Evolutionary conservation across 2,797 vertebrate genomes (phyloP), one percentile per base, ranked within the genome.

Genomic region (Petrocephalus schoutedeni): DNA sequence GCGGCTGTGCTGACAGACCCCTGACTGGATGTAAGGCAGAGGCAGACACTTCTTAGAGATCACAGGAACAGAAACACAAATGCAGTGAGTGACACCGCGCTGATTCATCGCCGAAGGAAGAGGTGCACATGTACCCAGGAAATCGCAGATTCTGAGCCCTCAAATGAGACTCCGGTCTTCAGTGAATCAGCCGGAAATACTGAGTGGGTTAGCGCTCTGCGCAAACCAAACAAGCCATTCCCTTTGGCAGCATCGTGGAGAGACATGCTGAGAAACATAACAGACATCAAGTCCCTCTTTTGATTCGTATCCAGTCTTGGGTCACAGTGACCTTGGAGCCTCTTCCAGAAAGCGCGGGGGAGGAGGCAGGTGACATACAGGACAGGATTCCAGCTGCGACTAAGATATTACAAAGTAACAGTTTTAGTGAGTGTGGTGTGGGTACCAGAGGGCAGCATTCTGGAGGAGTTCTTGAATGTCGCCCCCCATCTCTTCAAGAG

Each of bases 401-500:
- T 10, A 2, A 9, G 32, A 21, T 82, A 82, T 51, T 45, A 21
- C 45, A 51, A 16, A 10, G 5, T 53, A 0, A 10, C 45, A n/a
- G 1, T 82, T 49, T 49, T 12, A 23, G 45, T 6, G 14, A 21
- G 45, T 8, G 6, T n/a, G 45, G 16, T 23, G 19, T 51, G 19
- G 21, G 45, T 51, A 64, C 7, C 21, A n/a, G 49, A 36, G 9
- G 45, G 28, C 32, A 59, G 77, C 0, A 8, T 64, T 45, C 45
- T 57, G 57, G 23, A 54, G 61, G 36, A 41, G 56, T 41, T 16
- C 57, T 49, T 28, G 16, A 83, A n/a, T 77, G 19, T 21, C 67
- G 9, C 61, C 82, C 8, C 71, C 88, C 45, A 28, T n/a, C 88
- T 57, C 14, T 82, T 82, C 74, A 59, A 85, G 85, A 83, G 80